phyloP scores from a whole-genome alignment of 2,797 vertebrate genomes.

The Lagocephalus sceleratus region DNA sequence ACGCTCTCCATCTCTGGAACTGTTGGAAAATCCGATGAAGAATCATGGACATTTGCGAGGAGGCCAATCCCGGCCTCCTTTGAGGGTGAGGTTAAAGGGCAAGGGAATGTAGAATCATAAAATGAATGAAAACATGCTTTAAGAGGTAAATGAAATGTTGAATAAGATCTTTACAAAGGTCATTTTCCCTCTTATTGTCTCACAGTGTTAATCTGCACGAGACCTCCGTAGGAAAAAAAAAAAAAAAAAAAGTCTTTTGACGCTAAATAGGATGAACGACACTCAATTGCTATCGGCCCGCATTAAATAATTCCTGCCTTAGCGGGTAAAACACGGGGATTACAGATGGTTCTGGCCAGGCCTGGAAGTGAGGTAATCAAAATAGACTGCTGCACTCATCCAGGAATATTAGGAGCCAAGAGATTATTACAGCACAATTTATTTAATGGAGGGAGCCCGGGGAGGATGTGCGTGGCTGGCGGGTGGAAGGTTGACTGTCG shows the following conservation, averaged over 20 bases:
- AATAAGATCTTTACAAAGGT: background rate
- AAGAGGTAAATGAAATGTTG: constrained; percentile 4
- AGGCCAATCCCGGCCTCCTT: constrained; percentile 17
- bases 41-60: constrained; percentile 17
- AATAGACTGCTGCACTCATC: constrained; percentile 73
- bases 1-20: constrained; percentile 40
- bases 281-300: constrained; percentile 38
- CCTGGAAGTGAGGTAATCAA: constrained; percentile 80
- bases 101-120: constrained; percentile 7
- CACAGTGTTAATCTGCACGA: constrained; percentile 27
- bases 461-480: constrained; percentile 52
- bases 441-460: constrained; percentile 80
- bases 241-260: constrained; percentile 23
- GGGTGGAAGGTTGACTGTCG: constrained; percentile 61
- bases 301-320: constrained; percentile 67
- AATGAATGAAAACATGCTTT: background rate
- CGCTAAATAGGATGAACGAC: constrained; percentile 44
- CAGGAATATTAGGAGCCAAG: constrained; percentile 74
- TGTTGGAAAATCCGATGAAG: constrained; percentile 57
- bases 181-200: background rate
- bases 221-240: too few species aligned
- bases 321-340: constrained; percentile 74
- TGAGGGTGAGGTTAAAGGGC: constrained; percentile 29
- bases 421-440: constrained; percentile 84
- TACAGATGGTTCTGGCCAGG: constrained; percentile 65